These are phyloP conservation scores for Acanthococcus lagerstroemiae DNA, from an alignment of 2,888 invertebrate genomes.

Conservation along the genomic window DNA sequence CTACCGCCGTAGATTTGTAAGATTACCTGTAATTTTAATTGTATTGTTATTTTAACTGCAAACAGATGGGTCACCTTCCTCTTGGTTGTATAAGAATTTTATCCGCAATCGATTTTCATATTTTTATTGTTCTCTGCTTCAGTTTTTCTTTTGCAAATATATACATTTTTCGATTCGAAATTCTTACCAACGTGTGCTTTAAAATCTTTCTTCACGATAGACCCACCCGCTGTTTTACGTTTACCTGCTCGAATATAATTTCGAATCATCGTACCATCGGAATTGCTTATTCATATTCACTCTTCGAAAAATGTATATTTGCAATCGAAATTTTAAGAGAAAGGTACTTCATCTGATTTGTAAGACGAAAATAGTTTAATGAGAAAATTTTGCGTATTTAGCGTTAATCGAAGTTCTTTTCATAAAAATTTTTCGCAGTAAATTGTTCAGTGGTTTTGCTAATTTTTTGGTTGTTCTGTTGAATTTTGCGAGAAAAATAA, in stretches of 20 bases:
- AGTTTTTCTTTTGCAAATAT: not conserved
- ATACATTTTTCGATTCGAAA: too few species aligned
- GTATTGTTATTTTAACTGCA: slow-evolving; percentile 31
- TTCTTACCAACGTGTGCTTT: too few species aligned
- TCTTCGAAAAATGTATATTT: slow-evolving; percentile 28
- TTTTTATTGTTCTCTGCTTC: too few species aligned
- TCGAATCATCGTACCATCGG: not conserved
- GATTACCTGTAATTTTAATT: too few species aligned
- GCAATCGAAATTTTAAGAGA: slow-evolving; percentile 33
- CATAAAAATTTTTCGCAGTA: slow-evolving; percentile 15
- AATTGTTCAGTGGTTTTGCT: slow-evolving; percentile 17
- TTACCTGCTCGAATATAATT: not conserved
- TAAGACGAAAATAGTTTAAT: not conserved
- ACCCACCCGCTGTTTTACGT: not conserved
- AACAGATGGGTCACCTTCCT: slow-evolving; percentile 40
- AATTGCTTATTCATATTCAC: too few species aligned
- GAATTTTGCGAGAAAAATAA: slow-evolving; percentile 25
- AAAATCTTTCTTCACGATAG: not conserved
- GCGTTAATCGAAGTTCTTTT: too few species aligned
- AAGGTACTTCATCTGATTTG: slow-evolving; percentile 37
- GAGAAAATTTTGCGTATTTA: too few species aligned
- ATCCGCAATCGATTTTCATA: not conserved
- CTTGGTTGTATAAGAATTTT: slow-evolving; percentile 32
- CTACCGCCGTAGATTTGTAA: too few species aligned
- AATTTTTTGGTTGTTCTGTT: slow-evolving; percentile 25